Evolutionary conservation across 2,113 vertebrate genomes (phyloP), one percentile per base, ranked within the genome.

Genomic region (Struthio camelus): DNA sequence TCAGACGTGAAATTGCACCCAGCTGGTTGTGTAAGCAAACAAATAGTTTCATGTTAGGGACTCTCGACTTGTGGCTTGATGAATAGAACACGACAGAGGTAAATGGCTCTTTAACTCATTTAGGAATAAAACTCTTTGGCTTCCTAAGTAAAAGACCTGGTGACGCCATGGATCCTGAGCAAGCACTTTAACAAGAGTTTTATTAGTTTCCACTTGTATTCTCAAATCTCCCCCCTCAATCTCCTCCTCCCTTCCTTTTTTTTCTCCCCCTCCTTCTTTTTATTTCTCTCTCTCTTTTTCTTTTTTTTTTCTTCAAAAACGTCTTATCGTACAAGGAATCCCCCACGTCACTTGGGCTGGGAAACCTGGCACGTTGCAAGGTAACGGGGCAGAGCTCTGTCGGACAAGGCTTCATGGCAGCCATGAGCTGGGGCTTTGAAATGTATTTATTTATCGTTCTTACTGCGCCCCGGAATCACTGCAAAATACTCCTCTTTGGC

Each of bases 21-120:
- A 99, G 99, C 99, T 99, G 99, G 98, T 98, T 98, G 98, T 99
- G 98, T 99, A 99, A 99, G 99, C 99, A 99, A 99, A 99, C 99
- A 99, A 99, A 99, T 99, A 98, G 99, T 98, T 98, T 98, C 98
- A 97, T 99, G 98, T 99, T 98, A 98, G 98, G 98, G 97, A 98
- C 98, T 98, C 98, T 98, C 98, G 98, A 99, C 98, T 99, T 99
- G 99, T 97, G 98, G 98, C 98, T 98, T 99, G 99, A 99, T 99
- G 98, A 99, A 99, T 99, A 98, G 99, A 98, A 98, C 97, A 98
- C 98, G 98, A 99, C 99, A 99, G 99, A 99, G 98, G 99, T 99
- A 99, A 99, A 99, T 99, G 98, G 98, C 98, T 99, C 98, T 99
- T 99, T 99, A 99, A 99, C 98, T 99, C 98, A 98, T 99, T 99